Percentiles rank a stretch among this genome's conserved stretches.
Evolutionary conservation across 2,888 invertebrate species (phyloP).

Genomic region (Lochmaea crataegi): DNA sequence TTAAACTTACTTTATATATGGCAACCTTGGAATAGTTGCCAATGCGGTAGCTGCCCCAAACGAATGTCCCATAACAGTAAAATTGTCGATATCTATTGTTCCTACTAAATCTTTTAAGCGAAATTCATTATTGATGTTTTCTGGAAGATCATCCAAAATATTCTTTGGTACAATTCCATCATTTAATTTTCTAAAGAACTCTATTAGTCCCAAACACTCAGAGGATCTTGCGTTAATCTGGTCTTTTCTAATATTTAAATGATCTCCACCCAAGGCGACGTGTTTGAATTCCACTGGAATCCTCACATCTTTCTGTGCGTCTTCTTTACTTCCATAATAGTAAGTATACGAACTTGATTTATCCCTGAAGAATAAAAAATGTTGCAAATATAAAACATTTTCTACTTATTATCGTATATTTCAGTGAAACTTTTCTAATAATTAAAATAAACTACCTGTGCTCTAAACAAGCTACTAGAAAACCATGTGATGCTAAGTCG

Average conservation of each 20-base stretch:
- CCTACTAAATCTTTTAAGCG: conserved; percentile 60
- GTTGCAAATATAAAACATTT: too few species aligned
- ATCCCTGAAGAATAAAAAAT: conserved; percentile 53
- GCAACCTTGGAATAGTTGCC: conserved; percentile 67
- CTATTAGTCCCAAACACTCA: conserved; percentile 67
- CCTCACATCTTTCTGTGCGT: conserved; percentile 57
- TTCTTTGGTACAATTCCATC: conserved; percentile 66
- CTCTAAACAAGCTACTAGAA: conserved; percentile 73
- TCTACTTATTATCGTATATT: too few species aligned
- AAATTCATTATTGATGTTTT: conserved; percentile 51
- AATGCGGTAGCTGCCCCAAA: conserved; percentile 75
- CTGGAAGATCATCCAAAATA: conserved; percentile 61
- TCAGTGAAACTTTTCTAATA: too few species aligned
- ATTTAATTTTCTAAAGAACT: conserved; percentile 67
- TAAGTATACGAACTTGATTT: conserved; percentile 65
- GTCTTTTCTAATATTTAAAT: conserved; percentile 60
- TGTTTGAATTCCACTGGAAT: conserved; percentile 59
- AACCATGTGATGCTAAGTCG: conserved; percentile 75
- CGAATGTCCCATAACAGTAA: conserved; percentile 73
- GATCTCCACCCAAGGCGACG: conserved; percentile 61
- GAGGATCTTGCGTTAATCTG: conserved; percentile 66
- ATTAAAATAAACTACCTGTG: conserved; percentile 66
- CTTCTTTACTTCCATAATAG: conserved; percentile 62
- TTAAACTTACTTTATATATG: conserved; percentile 68
- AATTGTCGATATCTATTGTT: conserved; percentile 64